phyloP scores from a whole-genome alignment of 1,140 invertebrate genomes.

The Ips typographus region DNA sequence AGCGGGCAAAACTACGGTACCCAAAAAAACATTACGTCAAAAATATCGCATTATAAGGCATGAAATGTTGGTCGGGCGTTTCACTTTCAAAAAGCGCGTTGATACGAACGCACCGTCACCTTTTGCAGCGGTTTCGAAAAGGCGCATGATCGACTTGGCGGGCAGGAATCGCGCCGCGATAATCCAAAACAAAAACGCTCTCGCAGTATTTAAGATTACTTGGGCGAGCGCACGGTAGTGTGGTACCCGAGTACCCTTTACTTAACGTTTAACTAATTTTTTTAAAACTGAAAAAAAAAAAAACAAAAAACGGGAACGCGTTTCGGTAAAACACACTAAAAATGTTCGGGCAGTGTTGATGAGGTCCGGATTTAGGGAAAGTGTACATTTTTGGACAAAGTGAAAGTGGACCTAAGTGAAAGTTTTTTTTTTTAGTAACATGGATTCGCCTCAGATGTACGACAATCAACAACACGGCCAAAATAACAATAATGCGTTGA shows the following conservation, averaged over 20 bases:
- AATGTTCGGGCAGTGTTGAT: no score
- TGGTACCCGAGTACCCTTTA: constrained; percentile 47
- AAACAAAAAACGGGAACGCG: no score
- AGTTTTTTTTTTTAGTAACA: constrained; percentile 49
- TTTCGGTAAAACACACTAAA: no score
- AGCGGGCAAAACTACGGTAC: no score
- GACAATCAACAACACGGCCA: constrained; percentile 56
- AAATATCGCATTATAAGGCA: constrained; percentile 39
- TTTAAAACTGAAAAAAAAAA: no score
- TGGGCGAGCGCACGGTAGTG: constrained; percentile 52
- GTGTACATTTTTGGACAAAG: constrained; percentile 40
- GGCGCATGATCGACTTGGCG: no score
- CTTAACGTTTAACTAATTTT: no score
- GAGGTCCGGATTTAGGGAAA: neutral
- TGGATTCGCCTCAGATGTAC: constrained; percentile 75
- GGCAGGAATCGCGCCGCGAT: constrained; percentile 7
- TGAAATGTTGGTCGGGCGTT: constrained; percentile 46
- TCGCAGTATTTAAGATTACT: constrained; percentile 50
- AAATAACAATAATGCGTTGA: constrained; percentile 45
- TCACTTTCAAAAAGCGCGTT: constrained; percentile 51
- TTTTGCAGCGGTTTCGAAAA: neutral
- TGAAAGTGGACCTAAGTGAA: constrained; percentile 48
- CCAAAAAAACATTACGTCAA: constrained; percentile 35
- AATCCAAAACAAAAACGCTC: neutral
- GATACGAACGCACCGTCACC: constrained; percentile 15